Evolutionary conservation across 2,113 vertebrate species (phyloP), one percentile per base, ranked within the genome.

Genomic region (Pheucticus melanocephalus): DNA sequence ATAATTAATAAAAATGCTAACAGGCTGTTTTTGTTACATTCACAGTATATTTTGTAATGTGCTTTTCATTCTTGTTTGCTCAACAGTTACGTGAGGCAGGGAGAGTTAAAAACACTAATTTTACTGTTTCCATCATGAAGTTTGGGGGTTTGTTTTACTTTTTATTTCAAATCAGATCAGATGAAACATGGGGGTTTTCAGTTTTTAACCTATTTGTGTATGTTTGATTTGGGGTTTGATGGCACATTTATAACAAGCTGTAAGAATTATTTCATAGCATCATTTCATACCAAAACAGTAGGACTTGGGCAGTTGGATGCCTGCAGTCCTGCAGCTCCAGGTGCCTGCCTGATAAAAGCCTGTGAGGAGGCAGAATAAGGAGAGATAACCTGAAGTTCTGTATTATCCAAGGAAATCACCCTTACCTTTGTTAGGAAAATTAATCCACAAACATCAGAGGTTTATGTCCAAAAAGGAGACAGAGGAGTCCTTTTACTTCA

Each of bases 1-100:
- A 93, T 86, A 91, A 96, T 90, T 96, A 95, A 94, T 94, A 81
- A 91, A 90, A 82, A 44, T 24, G 40, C 37, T 47, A 85, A 76
- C 18, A 5, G 59, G 69, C 73, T 83, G n/a, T 8, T 82, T 88
- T 68, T 60, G 33, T 82, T 90, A 15, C 47, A 47, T 61, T 90
- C 39, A 48, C 3, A 8, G 5, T 69, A 33, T 37, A 57, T 92
- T 79, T 37, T 70, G 42, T 69, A 11, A 31, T 11, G 7, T 30
- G 45, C 45, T 76, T 77, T 78, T 82, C 22, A 10, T 9, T 54
- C 30, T 16, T 35, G 25, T 33, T 78, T 73, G 33, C 50, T 72
- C 51, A 54, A 19, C 23, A 70, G 28, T 61, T 70, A 15, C 23
- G 35, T 40, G 33, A 70, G 48, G n/a, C 28, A 59, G 48, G 7